A percentile compares a stretch with the other conserved stretches of the same genome.
Evolutionary conservation across 1,140 invertebrate species (phyloP).

Genomic region (Drosophila trapezifrons): DNA sequence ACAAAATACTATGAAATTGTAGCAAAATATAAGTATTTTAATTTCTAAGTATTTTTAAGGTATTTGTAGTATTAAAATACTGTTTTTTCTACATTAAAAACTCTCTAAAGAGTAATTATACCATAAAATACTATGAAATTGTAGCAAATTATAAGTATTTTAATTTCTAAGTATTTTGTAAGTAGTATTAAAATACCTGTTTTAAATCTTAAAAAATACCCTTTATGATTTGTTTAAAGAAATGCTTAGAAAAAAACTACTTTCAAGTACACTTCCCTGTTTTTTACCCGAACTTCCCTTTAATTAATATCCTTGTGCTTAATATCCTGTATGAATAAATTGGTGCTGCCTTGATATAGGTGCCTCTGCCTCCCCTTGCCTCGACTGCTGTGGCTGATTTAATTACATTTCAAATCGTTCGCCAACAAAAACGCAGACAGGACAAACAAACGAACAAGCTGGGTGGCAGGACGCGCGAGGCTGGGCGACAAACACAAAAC

Average conservation of each 20-base stretch:
- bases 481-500: constrained; percentile 12
- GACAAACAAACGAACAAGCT: constrained; percentile 11
- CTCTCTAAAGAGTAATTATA: too few relatives aligned
- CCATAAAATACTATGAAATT: background rate
- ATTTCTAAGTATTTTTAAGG: background rate
- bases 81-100: too few relatives aligned
- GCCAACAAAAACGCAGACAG: constrained; percentile 42
- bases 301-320: constrained; percentile 22
- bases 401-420: constrained; percentile 61
- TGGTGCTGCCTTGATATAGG: constrained; percentile 9
- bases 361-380: background rate
- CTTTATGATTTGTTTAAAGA: too few relatives aligned
- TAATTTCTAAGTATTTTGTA: background rate
- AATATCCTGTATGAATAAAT: constrained; percentile 40
- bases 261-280: too few relatives aligned
- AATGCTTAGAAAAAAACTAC: too few relatives aligned
- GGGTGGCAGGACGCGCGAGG: background rate
- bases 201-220: too few relatives aligned
- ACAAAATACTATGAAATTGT: background rate
- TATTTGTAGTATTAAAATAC: too few relatives aligned
- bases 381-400: constrained; percentile 39
- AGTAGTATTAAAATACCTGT: too few relatives aligned
- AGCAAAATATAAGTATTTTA: too few relatives aligned
- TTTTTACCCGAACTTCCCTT: background rate
- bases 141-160: too few relatives aligned